Conservation (phyloP, 2,888 invertebrate species). For the Morinoia aosen region DNA sequence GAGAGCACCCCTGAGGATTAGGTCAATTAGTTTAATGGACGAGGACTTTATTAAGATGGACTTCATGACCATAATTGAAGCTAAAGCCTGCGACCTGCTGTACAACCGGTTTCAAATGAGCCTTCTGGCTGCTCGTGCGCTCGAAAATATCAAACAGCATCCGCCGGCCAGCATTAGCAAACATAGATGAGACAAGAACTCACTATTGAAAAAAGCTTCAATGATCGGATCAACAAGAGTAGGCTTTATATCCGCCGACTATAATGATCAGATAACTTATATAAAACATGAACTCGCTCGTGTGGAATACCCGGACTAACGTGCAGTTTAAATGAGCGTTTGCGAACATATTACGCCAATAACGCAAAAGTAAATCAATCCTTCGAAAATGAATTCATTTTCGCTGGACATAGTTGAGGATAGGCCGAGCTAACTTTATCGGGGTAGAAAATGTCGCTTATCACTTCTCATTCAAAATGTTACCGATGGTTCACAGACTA, state of each 20-base stretch:
- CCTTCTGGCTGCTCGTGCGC: background rate
- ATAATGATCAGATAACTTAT: background rate
- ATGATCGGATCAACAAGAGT: background rate
- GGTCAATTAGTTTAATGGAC: conserved; percentile 53
- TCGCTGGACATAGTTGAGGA: no score
- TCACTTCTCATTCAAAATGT: no score
- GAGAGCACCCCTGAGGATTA: conserved; percentile 46
- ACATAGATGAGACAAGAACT: background rate
- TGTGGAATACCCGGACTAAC: no score
- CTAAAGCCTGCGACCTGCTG: conserved; percentile 36
- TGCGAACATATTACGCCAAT: background rate
- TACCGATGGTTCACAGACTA: no score
- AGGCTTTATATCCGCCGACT: background rate
- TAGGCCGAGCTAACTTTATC: no score
- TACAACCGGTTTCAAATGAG: conserved; percentile 49
- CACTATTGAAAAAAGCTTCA: background rate
- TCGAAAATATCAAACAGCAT: background rate
- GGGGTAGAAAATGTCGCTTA: no score
- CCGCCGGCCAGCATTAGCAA: background rate
- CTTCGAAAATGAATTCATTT: background rate
- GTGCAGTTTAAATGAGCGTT: background rate
- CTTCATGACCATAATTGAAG: conserved; percentile 51
- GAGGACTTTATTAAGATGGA: conserved; percentile 52
- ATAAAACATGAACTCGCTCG: background rate
- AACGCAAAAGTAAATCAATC: background rate